Evolutionary conservation across 2,113 vertebrate genomes (phyloP).

Genomic region (Phylloscopus trochiloides): DNA sequence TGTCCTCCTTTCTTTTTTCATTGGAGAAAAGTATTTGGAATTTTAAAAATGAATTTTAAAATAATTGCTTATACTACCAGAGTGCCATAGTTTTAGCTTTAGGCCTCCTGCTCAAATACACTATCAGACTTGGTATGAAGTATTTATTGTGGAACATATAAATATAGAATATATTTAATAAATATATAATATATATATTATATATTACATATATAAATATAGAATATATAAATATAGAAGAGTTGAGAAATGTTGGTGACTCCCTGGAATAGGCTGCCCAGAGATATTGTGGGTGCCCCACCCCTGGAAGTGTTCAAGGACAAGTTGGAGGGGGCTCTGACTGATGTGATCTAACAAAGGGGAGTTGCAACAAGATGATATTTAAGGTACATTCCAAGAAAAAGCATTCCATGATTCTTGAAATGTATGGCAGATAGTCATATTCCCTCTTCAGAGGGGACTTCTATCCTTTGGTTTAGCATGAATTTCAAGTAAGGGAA

Average conservation of each 20-base stretch:
- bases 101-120: not conserved
- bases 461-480: not conserved
- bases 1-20: not conserved
- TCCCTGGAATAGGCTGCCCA: accelerated
- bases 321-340: not conserved
- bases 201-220: no score
- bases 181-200: no score
- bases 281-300: not conserved
- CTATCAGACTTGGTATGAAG: not conserved
- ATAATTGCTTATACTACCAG: not conserved
- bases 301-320: not conserved
- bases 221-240: not conserved
- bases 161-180: no score
- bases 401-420: not conserved
- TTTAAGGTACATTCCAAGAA: not conserved
- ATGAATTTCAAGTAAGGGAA: not conserved
- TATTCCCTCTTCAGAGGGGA: not conserved
- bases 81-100: not conserved
- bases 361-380: not conserved
- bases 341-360: not conserved
- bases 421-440: not conserved
- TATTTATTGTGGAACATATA: not conserved
- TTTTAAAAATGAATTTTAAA: not conserved
- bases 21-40: not conserved
- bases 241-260: not conserved